Conservation (phyloP, 2,113 vertebrate genomes). For the Sterrhoptilus dennistouni region DNA sequence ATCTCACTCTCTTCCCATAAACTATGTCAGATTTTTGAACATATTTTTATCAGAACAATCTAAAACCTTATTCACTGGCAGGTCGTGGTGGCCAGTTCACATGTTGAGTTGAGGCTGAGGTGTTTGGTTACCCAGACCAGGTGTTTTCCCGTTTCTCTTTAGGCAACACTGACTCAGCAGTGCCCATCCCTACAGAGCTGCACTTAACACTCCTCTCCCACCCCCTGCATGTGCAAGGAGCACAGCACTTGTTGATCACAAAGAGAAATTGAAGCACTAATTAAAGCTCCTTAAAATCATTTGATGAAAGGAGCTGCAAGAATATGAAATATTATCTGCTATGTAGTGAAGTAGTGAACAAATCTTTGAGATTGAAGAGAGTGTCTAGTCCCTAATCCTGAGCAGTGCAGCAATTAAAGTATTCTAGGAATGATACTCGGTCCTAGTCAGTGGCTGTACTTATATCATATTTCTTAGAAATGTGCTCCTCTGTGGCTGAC, state of each 20-base stretch:
- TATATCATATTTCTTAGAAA: slow-evolving; percentile 9
- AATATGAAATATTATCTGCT: not conserved
- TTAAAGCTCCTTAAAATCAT: not conserved
- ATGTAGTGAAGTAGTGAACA: not conserved
- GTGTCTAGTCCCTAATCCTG: not conserved
- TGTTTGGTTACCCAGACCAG: not conserved
- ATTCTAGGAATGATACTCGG: not conserved
- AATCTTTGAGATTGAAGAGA: not conserved
- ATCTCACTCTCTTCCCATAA: not conserved
- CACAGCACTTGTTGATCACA: not conserved
- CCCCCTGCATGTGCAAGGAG: not conserved
- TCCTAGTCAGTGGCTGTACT: not conserved
- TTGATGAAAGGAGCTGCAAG: not conserved
- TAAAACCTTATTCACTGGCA: not conserved
- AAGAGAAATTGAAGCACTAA: not conserved
- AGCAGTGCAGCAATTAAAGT: not conserved
- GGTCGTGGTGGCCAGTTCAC: not conserved
- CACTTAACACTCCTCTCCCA: not conserved
- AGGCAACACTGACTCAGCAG: not conserved
- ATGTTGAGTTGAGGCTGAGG: not conserved
- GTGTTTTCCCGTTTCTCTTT: not conserved
- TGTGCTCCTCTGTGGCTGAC: not conserved
- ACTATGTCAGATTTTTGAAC: not conserved
- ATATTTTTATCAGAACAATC: not conserved
- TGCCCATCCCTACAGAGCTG: not conserved